Percentiles rank a stretch among this genome's conserved stretches.
phyloP scores from a whole-genome alignment of 1,140 invertebrate species.

The Frieseomelitta varia region DNA sequence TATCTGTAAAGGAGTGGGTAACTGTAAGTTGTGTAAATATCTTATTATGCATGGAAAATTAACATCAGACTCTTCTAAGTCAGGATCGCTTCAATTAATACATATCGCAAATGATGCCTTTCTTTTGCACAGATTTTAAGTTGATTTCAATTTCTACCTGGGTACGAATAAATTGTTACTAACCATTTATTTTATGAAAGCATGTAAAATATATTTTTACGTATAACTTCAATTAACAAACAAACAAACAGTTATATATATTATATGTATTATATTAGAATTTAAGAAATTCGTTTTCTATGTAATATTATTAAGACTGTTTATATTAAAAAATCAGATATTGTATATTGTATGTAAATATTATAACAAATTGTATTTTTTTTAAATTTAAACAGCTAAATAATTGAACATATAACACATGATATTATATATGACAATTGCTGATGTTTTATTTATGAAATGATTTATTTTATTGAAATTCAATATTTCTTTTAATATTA shows the following conservation, averaged over 20 bases:
- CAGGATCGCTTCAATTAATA: conserved; percentile 43
- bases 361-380: not conserved
- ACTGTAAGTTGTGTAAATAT: conserved; percentile 56
- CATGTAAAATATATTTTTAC: conserved; percentile 2
- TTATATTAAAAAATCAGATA: not conserved
- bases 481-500: conserved; percentile 24
- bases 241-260: not conserved
- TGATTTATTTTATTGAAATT: not conserved
- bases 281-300: not conserved
- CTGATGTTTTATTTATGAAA: not conserved
- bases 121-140: not conserved
- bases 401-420: not conserved
- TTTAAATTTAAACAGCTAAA: not conserved
- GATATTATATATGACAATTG: not conserved
- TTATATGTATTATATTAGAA: not conserved
- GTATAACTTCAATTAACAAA: not conserved
- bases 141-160: not conserved
- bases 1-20: conserved; percentile 49
- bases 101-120: conserved; percentile 11
- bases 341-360: not conserved
- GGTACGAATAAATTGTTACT: conserved; percentile 19
- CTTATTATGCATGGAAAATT: conserved; percentile 52
- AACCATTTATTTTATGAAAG: conserved; percentile 29
- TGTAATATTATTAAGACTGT: not conserved
- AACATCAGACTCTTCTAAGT: conserved; percentile 14